Conservation (phyloP, 2,888 invertebrate species). For the Lycocerus yunnanus region DNA sequence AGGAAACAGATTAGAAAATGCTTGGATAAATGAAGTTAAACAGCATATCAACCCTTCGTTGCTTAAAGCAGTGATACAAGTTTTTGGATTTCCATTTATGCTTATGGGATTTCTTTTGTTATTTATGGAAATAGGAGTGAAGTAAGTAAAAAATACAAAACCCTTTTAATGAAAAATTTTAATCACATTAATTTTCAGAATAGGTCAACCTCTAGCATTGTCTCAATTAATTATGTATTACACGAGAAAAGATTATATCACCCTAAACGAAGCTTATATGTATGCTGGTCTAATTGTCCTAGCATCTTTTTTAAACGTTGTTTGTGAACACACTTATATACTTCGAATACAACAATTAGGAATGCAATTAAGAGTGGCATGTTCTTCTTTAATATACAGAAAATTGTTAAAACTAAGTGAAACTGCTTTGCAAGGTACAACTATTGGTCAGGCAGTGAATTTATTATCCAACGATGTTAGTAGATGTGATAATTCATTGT, state of each 20-base stretch:
- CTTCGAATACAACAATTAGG: conserved; percentile 81
- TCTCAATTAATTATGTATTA: conserved; percentile 67
- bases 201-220: conserved; percentile 49
- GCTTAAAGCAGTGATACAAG: conserved; percentile 37
- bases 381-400: conserved; percentile 81
- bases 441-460: conserved; percentile 63
- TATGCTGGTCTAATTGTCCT: conserved; percentile 75
- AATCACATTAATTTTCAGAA: no score
- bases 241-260: conserved; percentile 55
- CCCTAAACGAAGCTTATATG: conserved; percentile 67
- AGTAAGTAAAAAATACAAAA: no score
- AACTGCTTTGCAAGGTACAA: conserved; percentile 83
- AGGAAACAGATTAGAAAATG: conserved; percentile 66
- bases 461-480: conserved; percentile 83
- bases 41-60: conserved; percentile 37
- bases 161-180: no score
- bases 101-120: conserved; percentile 33
- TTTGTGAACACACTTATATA: conserved; percentile 73
- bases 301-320: conserved; percentile 72
- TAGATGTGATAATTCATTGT: conserved; percentile 79
- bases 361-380: conserved; percentile 81
- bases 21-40: conserved; percentile 37
- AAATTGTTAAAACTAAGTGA: conserved; percentile 73
- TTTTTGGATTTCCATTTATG: conserved; percentile 41
- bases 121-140: conserved; percentile 30